phyloP scores from a whole-genome alignment of 2,888 invertebrate genomes.

The Dolichopus griseipennis region DNA sequence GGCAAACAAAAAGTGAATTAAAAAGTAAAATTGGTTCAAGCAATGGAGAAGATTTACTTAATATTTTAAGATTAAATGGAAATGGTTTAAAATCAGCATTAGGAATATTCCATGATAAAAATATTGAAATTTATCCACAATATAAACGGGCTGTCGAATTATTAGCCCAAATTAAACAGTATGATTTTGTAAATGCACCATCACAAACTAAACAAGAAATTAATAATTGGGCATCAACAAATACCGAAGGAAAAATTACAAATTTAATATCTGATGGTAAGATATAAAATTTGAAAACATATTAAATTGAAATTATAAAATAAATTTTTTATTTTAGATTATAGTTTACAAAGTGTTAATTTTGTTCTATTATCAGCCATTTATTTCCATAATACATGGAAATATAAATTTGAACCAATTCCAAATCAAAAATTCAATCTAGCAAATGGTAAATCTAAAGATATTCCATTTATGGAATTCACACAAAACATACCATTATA shows the following conservation, averaged over 20 bases:
- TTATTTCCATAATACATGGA: constrained; percentile 28
- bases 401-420: constrained; percentile 21
- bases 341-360: constrained; percentile 17
- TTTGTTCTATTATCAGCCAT: constrained; percentile 25
- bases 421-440: constrained; percentile 49
- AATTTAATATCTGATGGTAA: constrained; percentile 46
- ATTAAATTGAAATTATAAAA: too few relatives aligned
- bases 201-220: constrained; percentile 43
- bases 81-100: constrained; percentile 23
- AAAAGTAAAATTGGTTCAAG: constrained; percentile 7
- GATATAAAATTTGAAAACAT: background rate
- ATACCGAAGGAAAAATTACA: constrained; percentile 51
- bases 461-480: constrained; percentile 27
- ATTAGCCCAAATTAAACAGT: background rate
- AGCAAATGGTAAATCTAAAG: constrained; percentile 47
- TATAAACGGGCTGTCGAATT: constrained; percentile 11
- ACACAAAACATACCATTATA: constrained; percentile 15
- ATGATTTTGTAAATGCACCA: constrained; percentile 29
- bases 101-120: constrained; percentile 24
- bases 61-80: background rate
- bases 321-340: constrained; percentile 12
- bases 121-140: constrained; percentile 16
- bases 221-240: constrained; percentile 52
- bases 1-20: constrained; percentile 23
- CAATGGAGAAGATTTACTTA: constrained; percentile 2